phyloP scores from a whole-genome alignment of 2,888 invertebrate genomes.

The Rotaria magnacalcarata region DNA sequence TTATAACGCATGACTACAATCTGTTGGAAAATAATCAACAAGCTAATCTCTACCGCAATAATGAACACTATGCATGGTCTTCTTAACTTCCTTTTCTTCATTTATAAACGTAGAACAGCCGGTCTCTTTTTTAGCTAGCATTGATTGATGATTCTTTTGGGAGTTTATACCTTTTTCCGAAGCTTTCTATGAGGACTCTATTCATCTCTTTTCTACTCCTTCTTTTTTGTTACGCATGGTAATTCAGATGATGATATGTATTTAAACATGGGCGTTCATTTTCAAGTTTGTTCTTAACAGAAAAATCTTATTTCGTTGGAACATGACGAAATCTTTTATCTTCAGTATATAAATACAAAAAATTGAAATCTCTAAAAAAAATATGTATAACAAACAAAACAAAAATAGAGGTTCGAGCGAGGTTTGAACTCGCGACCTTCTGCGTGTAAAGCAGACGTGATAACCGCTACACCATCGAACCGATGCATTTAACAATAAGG shows the following conservation, averaged over 20 bases:
- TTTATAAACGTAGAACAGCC: background rate
- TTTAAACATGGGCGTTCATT: background rate
- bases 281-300: too few species aligned
- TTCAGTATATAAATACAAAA: background rate
- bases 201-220: background rate
- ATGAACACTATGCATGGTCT: background rate
- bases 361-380: background rate
- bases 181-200: background rate
- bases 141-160: background rate
- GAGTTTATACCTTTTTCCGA: background rate
- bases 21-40: background rate
- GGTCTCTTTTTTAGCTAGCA: background rate
- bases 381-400: background rate
- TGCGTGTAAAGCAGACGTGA: conserved; percentile 46
- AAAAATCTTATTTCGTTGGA: too few species aligned
- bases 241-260: background rate
- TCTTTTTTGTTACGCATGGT: background rate
- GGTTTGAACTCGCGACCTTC: conserved; percentile 45
- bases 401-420: conserved; percentile 40
- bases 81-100: background rate
- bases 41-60: background rate
- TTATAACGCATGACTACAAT: background rate
- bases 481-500: background rate
- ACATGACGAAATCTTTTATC: too few species aligned
- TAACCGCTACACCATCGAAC: conserved; percentile 45